phyloP scores from a whole-genome alignment of 2,888 invertebrate species.

The Leptura quadrifasciata region DNA sequence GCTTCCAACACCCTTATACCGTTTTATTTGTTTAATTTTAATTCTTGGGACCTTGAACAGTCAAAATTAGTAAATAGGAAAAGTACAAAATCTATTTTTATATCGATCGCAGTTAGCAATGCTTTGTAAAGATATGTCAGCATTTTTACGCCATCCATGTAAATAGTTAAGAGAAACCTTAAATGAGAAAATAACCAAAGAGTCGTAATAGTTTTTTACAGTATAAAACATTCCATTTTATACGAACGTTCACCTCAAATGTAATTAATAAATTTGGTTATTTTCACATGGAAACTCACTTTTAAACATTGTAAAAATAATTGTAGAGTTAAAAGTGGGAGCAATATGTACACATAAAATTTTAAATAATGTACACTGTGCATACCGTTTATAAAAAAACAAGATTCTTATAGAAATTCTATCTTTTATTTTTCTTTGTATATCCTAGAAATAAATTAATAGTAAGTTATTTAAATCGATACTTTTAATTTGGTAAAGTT shows the following conservation, averaged over 20 bases:
- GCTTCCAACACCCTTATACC: constrained; percentile 48
- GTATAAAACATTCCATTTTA: constrained; percentile 72
- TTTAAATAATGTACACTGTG: constrained; percentile 68
- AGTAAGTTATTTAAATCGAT: neutral
- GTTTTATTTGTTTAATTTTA: constrained; percentile 44
- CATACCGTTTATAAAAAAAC: constrained; percentile 59
- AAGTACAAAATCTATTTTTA: constrained; percentile 58
- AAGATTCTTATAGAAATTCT: constrained; percentile 47
- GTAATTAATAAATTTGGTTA: constrained; percentile 66
- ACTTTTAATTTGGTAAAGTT: constrained; percentile 73
- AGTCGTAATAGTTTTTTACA: constrained; percentile 55
- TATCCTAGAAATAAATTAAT: constrained; percentile 22
- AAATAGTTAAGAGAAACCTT: constrained; percentile 62
- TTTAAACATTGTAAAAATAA: constrained; percentile 64
- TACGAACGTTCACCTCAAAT: constrained; percentile 58
- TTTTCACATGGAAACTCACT: constrained; percentile 68
- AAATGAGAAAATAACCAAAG: constrained; percentile 70
- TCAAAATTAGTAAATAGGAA: constrained; percentile 47
- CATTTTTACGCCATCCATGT: constrained; percentile 68
- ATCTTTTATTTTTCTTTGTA: constrained; percentile 46
- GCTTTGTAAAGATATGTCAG: constrained; percentile 70
- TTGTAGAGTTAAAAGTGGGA: constrained; percentile 65
- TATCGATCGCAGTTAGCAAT: constrained; percentile 50
- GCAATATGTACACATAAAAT: constrained; percentile 68
- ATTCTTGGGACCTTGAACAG: constrained; percentile 42